These are phyloP conservation scores for Globicephala melas DNA, from an alignment of 2,113 vertebrate genomes.

Conservation along the genomic window DNA sequence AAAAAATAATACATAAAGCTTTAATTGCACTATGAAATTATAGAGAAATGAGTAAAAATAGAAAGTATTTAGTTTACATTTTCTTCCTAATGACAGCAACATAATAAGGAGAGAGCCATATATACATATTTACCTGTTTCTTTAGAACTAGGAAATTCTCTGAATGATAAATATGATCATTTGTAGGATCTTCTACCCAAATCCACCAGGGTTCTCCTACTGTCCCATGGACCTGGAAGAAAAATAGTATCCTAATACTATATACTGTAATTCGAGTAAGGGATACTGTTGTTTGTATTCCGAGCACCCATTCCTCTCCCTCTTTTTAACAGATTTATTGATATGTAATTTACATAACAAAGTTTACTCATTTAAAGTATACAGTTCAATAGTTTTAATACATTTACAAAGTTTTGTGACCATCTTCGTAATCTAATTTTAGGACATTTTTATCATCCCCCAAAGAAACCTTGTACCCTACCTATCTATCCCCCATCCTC, in stretches of 20 bases:
- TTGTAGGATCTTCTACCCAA: constrained; percentile 98
- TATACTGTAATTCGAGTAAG: not conserved
- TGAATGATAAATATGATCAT: constrained; percentile 99
- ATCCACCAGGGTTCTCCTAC: constrained; percentile 99
- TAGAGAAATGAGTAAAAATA: not conserved
- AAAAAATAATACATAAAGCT: not conserved
- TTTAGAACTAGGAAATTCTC: constrained; percentile 98
- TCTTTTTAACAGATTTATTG: not conserved
- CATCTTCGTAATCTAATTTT: not conserved
- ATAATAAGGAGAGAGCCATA: not conserved
- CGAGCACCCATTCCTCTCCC: not conserved
- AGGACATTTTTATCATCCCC: not conserved
- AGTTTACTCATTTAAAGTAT: not conserved
- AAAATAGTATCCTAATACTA: constrained; percentile 33
- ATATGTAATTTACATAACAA: not conserved
- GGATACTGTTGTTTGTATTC: not conserved
- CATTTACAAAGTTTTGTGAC: not conserved
- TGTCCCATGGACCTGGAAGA: constrained; percentile 92
- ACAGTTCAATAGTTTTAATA: not conserved
- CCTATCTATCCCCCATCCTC: not conserved
- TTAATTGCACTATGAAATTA: not conserved
- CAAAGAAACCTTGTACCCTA: not conserved
- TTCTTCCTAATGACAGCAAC: constrained; percentile 1
- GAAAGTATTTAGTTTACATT: constrained; percentile 21
- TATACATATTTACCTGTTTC: constrained; percentile 89